Evolutionary conservation across 2,888 invertebrate species (phyloP), one percentile per base, ranked within the genome.

Genomic region (Biston stratarius): DNA sequence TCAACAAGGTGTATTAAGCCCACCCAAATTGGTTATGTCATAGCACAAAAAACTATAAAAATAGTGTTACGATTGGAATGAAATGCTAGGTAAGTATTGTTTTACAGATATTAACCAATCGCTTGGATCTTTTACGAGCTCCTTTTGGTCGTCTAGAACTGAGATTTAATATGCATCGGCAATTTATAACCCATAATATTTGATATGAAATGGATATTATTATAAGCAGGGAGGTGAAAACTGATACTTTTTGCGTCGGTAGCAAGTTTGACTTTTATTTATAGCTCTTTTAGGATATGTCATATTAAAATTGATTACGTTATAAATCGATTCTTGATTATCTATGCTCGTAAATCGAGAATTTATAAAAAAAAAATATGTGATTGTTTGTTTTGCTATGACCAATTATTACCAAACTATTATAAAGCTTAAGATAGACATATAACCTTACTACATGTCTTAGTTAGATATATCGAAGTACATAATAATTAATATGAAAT

Each of bases 191-290:
- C 67, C 63, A 64, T 68, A 64, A 64, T 64, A 61, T 72, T 62
- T 69, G 73, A 71, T 65, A 69, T 72, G 74, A 77, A 85, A 84
- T 76, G 76, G 85, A 88, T 88, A 89, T 84, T 87, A 88, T 87
- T 88, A 88, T 88, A 77, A 72, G 70, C 70, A 62, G 38, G 74
- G 74, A 48, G 10, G 52, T 45, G 89, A 84, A 89, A 90, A 76
- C 58, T 80, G 85, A 89, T 85, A 89, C 85, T 78, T 78, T 78
- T 73, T 72, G 73, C 74, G 79, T 84, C 87, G 76, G 89, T 88
- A 89, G 89, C 88, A 66, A 72, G 70, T 61, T 63, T 71, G 64
- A 67, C 63, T 71, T 71, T 63, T 73, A 71, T 72, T 68, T 64
- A 70, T 67, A 53, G 60, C 64, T 52, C 67, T 64, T 68, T 63